Percentiles rank a stretch among this genome's conserved stretches.
These are phyloP conservation scores for Leptopilina drosophilae DNA, from an alignment of 2,888 invertebrate genomes.

Conservation along the genomic window DNA sequence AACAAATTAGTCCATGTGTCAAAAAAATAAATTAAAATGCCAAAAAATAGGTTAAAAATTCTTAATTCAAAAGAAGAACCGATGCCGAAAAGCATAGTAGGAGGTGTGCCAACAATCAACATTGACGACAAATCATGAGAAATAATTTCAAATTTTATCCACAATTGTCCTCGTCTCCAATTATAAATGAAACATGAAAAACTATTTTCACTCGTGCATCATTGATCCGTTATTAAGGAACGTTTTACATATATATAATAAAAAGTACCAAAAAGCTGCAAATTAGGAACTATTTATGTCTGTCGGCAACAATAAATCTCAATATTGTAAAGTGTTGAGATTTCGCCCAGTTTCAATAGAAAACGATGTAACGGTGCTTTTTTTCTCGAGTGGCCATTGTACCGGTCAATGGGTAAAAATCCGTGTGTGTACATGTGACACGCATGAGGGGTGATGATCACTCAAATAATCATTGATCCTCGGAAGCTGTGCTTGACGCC, in stretches of 20 bases:
- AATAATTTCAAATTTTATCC: no score
- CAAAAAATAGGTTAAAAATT: no score
- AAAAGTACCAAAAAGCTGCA: background rate
- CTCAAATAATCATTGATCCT: slow-evolving; percentile 21
- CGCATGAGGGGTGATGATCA: slow-evolving; percentile 31
- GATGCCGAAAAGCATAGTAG: no score
- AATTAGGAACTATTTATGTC: background rate
- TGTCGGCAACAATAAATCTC: slow-evolving; percentile 15
- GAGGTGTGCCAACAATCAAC: no score
- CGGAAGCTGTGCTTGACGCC: slow-evolving; percentile 11
- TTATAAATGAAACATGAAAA: no score
- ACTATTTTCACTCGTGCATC: no score
- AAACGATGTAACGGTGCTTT: slow-evolving; percentile 34
- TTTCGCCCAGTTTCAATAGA: background rate
- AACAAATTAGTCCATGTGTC: no score
- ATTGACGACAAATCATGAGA: no score
- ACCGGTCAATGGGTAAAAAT: slow-evolving; percentile 21
- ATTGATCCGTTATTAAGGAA: background rate
- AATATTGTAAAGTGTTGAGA: slow-evolving; percentile 35
- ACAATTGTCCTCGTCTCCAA: no score
- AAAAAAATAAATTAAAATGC: no score
- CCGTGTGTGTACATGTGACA: slow-evolving; percentile 9
- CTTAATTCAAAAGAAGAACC: no score
- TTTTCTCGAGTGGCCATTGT: slow-evolving; percentile 12
- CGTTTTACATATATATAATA: background rate